Evolutionary conservation across 2,113 vertebrate genomes (phyloP).

Genomic region (Urocitellus parryii): DNA sequence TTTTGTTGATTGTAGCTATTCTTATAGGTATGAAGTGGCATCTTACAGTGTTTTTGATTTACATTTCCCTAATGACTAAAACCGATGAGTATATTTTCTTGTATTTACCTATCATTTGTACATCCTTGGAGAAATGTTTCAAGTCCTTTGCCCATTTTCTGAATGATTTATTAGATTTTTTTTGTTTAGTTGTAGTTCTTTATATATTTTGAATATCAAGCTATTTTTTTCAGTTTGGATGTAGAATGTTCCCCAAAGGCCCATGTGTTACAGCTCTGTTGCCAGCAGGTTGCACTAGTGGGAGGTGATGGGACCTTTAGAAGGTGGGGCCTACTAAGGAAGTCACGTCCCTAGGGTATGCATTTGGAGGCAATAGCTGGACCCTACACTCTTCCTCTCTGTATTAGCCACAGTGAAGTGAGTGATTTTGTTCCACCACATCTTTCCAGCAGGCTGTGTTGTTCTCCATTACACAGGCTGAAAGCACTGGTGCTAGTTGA

Average conservation of each 20-base stretch:
- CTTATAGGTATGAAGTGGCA: background rate
- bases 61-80: background rate
- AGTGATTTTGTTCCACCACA: too few species aligned
- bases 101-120: background rate
- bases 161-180: background rate
- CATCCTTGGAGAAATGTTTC: background rate
- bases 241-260: background rate
- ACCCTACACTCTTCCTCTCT: background rate
- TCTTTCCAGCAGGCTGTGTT: too few species aligned
- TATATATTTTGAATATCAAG: background rate
- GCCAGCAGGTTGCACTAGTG: background rate
- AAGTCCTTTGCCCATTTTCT: background rate
- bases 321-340: background rate
- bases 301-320: background rate
- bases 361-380: background rate
- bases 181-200: background rate
- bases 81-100: background rate
- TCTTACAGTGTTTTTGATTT: background rate
- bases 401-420: background rate
- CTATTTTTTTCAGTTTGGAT: background rate
- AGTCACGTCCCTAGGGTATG: background rate
- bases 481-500: too few species aligned
- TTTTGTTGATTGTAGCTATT: background rate
- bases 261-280: background rate
- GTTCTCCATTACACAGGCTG: too few species aligned